Evolutionary conservation across 2,888 invertebrate species (phyloP).

Genomic region (Pachliopta kotzebuea): DNA sequence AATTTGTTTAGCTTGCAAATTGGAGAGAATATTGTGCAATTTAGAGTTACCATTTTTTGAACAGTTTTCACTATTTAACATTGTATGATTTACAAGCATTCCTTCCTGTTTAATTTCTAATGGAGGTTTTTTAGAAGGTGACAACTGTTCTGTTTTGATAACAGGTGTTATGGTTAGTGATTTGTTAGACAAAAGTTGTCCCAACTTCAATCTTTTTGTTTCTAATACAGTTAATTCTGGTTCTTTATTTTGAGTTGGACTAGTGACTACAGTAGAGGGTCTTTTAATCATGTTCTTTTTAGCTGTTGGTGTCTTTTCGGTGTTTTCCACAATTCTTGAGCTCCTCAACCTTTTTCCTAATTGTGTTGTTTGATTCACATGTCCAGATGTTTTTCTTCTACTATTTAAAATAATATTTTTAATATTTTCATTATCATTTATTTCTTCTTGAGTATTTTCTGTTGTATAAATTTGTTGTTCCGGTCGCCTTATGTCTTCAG

Average conservation of each 20-base stretch:
- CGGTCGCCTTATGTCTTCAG: slow-evolving; percentile 60
- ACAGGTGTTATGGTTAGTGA: slow-evolving; percentile 63
- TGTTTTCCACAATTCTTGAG: slow-evolving; percentile 63
- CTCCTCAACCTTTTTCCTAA: slow-evolving; percentile 69
- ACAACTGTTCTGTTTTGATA: slow-evolving; percentile 46
- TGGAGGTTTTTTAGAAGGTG: slow-evolving; percentile 49
- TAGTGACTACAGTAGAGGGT: slow-evolving; percentile 48
- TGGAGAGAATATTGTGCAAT: slow-evolving; percentile 70
- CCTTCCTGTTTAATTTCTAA: slow-evolving; percentile 51
- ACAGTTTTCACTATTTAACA: slow-evolving; percentile 69
- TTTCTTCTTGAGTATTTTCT: slow-evolving; percentile 53
- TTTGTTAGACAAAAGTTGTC: slow-evolving; percentile 66
- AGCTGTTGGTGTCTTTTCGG: slow-evolving; percentile 51
- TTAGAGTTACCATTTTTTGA: slow-evolving; percentile 78
- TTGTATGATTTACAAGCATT: slow-evolving; percentile 56
- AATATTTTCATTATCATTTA: slow-evolving; percentile 53
- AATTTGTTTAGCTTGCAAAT: slow-evolving; percentile 68
- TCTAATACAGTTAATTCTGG: slow-evolving; percentile 60
- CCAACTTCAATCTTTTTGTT: slow-evolving; percentile 67
- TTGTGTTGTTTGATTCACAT: slow-evolving; percentile 48
- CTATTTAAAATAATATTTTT: slow-evolving; percentile 55
- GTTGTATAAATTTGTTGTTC: slow-evolving; percentile 46
- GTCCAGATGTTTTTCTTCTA: slow-evolving; percentile 52
- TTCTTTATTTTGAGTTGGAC: slow-evolving; percentile 54
- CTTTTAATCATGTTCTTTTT: slow-evolving; percentile 57